Evolutionary conservation across 2,888 invertebrate species (phyloP).

Genomic region (Brenthis hecate): DNA sequence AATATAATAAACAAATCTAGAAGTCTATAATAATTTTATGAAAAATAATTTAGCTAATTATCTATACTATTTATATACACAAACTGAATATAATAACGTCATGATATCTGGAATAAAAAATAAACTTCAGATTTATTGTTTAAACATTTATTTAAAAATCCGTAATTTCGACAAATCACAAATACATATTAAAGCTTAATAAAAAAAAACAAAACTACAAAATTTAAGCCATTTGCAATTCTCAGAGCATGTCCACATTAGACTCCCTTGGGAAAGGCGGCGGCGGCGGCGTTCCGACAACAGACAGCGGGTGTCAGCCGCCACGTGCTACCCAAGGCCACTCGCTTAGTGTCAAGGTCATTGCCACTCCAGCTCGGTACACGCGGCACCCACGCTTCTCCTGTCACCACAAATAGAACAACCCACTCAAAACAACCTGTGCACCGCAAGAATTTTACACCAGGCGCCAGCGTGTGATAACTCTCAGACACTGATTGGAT

Average conservation of each 20-base stretch:
- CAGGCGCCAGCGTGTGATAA: slow-evolving; percentile 39
- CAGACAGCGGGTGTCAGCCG: slow-evolving; percentile 82
- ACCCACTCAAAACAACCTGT: slow-evolving; percentile 72
- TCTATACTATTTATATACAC: no score
- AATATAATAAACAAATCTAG: no score
- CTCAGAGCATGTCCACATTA: slow-evolving; percentile 72
- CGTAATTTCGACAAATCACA: not conserved
- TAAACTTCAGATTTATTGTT: no score
- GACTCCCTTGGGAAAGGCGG: slow-evolving; percentile 81
- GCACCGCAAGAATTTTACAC: slow-evolving; percentile 63
- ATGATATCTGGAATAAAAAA: no score
- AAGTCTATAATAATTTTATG: no score
- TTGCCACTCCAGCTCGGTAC: slow-evolving; percentile 81
- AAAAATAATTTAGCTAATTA: no score
- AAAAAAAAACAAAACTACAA: not conserved
- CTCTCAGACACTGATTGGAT: slow-evolving; percentile 22
- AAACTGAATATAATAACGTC: no score
- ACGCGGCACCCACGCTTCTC: slow-evolving; percentile 81
- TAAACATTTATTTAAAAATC: no score
- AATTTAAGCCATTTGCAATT: slow-evolving; percentile 39
- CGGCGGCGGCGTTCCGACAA: slow-evolving; percentile 78
- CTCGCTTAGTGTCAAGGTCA: slow-evolving; percentile 83
- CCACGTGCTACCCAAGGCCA: slow-evolving; percentile 83
- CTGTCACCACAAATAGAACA: slow-evolving; percentile 81
- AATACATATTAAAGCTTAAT: not conserved